Evolutionary conservation across 1,140 invertebrate genomes (phyloP), one percentile per base, ranked within the genome.

Genomic region (Rhynchophorus ferrugineus): DNA sequence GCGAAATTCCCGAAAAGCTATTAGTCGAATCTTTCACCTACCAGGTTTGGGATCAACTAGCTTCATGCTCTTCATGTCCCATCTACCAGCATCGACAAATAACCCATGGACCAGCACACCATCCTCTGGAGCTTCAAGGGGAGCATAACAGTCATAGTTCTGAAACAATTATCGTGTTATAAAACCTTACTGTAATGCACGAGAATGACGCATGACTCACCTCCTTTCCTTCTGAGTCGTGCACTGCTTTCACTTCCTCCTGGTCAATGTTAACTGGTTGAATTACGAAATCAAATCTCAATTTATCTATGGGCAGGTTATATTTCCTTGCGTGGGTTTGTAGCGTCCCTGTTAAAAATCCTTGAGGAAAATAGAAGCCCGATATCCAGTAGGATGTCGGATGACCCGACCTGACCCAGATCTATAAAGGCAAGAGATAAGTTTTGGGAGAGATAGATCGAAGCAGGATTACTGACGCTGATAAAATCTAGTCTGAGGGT

Each of bases 281-380:
- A 1, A 83, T 61, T 14, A 71, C 63, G 67, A 89, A 94, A 63
- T 91, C 81, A 59, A 92, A 87, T 66, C 82, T 82, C 0, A 95
- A 71, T 43, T 85, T 80, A 71, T 94, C 91, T 22, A 94, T 92
- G 1, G 91, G 89, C 37, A 89, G 77, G 22, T 81, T 76, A 57
- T 90, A 87, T 61, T 85, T 86, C 29, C 91, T 74, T 1, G 90
- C 87, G 69, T 83, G 84, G 0, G 89, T 89, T 71, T 94, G 91
- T 41, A 92, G 71, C 11, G 85, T 79, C 3, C 88, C 89, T 3
- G 91, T 94, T 47, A 94, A 75, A 64, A 95, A 89, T 33, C 89
- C 89, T 77, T 94, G 91, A 0, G 90, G 89, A 66, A 92, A 94
- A 68, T 89, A 95, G 61, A 94, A 83, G 13, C 91, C 91, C 33